Evolutionary conservation across 2,797 vertebrate genomes (phyloP), one percentile per base, ranked within the genome.

Genomic region (Clarias laeviceps): DNA sequence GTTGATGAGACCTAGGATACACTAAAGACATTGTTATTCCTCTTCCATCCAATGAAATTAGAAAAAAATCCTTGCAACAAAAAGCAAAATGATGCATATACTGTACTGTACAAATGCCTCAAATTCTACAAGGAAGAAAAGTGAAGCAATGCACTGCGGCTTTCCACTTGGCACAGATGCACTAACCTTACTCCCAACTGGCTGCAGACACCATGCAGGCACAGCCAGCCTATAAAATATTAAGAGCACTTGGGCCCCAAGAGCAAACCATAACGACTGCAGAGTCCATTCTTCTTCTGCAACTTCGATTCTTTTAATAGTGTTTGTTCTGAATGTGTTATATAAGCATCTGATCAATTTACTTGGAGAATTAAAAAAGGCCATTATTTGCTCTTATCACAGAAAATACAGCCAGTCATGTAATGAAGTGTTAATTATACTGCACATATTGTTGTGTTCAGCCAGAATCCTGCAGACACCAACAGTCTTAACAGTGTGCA

Each of bases 161-260:
- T 77, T 54, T 77, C 59, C 80, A 79, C 32, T 66, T 73, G 77
- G 69, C 69, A 81, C 80, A 72, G 34, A 22, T 7, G 69, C 50
- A 80, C 79, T 82, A 69, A 86, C 50, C 40, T 69, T 83, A 70
- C 70, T 57, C 69, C 69, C 85, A 86, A 80, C 69, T 80, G 59
- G 40, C 74, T 76, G 79, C 86, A 88, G 88, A 92, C 82, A 69
- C 83, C 73, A 90, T 84, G 85, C 87, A 88, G 79, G 84, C 82
- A 82, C 80, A 65, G 76, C 82, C 83, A 89, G 61, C 64, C 86
- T 82, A 90, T 92, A n/a, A 90, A 92, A 91, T 88, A 91, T 92
- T 90, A 89, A 91, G 37, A 37, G 18, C 68, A 37, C 79, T 57
- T 24, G 70, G 87, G 68, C 79, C 57, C 82, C 27, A 59, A 82